Evolutionary conservation across 2,113 vertebrate genomes (phyloP).

Genomic region (Lepus europaeus): DNA sequence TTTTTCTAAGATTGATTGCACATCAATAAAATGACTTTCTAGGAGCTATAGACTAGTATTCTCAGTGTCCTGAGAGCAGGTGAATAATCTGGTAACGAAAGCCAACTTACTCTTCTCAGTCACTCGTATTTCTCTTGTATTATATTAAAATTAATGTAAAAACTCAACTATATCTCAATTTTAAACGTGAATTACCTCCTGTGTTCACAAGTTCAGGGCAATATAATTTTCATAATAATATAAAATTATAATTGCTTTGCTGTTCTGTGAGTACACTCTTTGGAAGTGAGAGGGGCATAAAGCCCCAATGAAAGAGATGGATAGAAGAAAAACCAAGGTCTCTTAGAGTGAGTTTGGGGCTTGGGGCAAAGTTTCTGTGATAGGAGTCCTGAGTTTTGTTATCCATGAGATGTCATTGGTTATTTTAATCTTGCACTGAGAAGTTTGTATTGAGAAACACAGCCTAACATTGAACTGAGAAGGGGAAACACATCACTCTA

Average conservation of each 20-base stretch:
- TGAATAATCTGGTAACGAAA: not conserved
- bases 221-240: not conserved
- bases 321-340: not conserved
- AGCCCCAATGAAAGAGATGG: not conserved
- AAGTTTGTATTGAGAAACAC: slow-evolving; percentile 16
- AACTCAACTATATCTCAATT: not conserved
- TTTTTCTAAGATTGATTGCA: not conserved
- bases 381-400: not conserved
- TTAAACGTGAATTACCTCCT: not conserved
- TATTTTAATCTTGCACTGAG: not conserved
- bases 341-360: not conserved
- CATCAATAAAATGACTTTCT: not conserved
- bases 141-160: slow-evolving; percentile 4
- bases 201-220: not conserved
- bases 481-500: not conserved
- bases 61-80: not conserved
- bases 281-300: not conserved
- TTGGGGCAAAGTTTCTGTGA: not conserved
- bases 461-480: not conserved
- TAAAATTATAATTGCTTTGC: not conserved
- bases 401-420: not conserved
- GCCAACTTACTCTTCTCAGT: not conserved
- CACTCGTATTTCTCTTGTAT: not conserved
- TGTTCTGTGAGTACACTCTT: not conserved
- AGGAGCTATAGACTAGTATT: not conserved